Base-by-base conservation (phyloP, 2,888 invertebrate genomes). In the Dryobota labecula region DNA sequence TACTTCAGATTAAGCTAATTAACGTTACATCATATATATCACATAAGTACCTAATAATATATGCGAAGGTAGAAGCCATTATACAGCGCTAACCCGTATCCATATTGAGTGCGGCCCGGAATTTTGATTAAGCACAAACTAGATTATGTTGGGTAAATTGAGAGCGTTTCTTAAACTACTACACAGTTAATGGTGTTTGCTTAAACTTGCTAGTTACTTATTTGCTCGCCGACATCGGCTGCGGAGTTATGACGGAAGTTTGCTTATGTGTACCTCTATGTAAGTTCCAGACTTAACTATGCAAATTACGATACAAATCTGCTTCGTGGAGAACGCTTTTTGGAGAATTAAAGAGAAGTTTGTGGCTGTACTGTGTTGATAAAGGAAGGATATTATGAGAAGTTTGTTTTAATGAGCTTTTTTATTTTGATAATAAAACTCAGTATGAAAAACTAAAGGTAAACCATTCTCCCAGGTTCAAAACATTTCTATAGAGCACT, bases 91-190 rank as follows among this genome's bases (percentile, higher is more conserved):
- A 89, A 88, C 86, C 89, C 89, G 84, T 88, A 90, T 87, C 89
- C 90, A 90, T 90, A 92, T 91, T 91, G 90, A 87, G 90, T 90
- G 89, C 89, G 91, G 92, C 94, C 93, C 93, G 86, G 92, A 93
- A 94, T 94, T 94, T 93, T 94, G 94, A 94, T 94, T 94, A 94
- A 93, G 93, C 89, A 90, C 89, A 91, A 94, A 94, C 92, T 91
- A 93, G 94, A 94, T 94, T 94, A 93, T 91, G 87, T 87, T 90
- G 92, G 91, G 91, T 91, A 92, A 91, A 93, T 92, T 89, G 91
- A 90, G 92, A 89, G 92, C 91, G 91, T 93, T 94, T 94, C 94
- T 93, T 93, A 93, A 94, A 92, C 92, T 93, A 92, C 91, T 91
- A 89, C 92, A 94, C 93, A 92, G 92, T 93, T 94, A 94, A 94